These are phyloP conservation scores for Lytechinus pictus DNA, from an alignment of 35 echinoderm and acorn worm genomes.

Conservation along the genomic window DNA sequence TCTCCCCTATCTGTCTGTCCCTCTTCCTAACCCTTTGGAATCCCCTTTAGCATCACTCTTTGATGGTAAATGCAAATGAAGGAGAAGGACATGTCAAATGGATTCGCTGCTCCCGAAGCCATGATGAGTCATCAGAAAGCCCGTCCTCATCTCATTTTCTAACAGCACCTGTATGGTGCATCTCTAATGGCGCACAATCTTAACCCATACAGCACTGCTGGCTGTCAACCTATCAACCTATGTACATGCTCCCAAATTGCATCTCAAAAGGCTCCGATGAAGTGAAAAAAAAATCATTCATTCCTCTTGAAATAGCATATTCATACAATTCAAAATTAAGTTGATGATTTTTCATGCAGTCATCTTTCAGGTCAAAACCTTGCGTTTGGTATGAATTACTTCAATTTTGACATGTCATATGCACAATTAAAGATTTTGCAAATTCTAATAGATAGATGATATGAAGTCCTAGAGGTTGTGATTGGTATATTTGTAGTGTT, in stretches of 20 bases:
- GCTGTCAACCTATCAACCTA: too few relatives aligned
- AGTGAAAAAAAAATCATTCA: background rate
- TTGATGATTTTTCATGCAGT: too few relatives aligned
- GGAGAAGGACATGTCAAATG: background rate
- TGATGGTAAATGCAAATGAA: background rate
- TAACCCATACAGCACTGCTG: background rate
- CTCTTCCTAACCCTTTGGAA: too few relatives aligned
- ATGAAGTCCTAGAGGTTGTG: too few relatives aligned
- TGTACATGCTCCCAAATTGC: background rate
- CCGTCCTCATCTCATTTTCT: background rate
- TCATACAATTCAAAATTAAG: too few relatives aligned
- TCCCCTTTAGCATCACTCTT: background rate
- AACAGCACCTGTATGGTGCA: background rate
- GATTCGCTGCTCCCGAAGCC: background rate
- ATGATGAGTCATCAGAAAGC: background rate
- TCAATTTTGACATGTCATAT: too few relatives aligned
- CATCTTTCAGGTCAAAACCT: too few relatives aligned
- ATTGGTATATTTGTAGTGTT: too few relatives aligned
- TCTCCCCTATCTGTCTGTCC: too few relatives aligned
- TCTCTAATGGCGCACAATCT: background rate
- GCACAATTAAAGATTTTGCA: too few relatives aligned
- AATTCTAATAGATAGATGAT: too few relatives aligned
- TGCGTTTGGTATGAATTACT: too few relatives aligned
- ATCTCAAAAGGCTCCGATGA: background rate
- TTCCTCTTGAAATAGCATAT: background rate